Conservation (phyloP, 2,113 vertebrate genomes). For the Cichladusa arquata region DNA sequence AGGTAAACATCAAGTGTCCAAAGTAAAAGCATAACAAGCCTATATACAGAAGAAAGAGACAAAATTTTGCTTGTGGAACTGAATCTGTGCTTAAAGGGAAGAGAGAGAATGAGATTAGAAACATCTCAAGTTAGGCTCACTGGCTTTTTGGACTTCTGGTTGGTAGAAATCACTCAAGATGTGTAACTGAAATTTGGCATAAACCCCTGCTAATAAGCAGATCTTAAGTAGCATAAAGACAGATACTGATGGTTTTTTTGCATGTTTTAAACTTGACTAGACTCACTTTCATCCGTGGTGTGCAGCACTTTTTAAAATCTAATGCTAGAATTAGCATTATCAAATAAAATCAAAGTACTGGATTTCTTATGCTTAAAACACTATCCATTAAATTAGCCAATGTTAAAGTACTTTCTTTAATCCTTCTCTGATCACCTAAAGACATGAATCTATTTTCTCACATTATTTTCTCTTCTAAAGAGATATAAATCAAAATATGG, state of each 20-base stretch:
- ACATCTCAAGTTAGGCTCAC: fast-evolving
- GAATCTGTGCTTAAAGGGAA: not conserved
- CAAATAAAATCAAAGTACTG: not conserved
- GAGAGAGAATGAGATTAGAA: not conserved
- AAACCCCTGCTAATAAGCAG: not conserved
- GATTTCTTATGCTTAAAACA: not conserved
- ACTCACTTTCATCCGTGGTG: not conserved
- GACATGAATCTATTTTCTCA: not conserved
- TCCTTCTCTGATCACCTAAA: not conserved
- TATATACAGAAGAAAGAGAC: not conserved
- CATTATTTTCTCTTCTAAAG: not conserved
- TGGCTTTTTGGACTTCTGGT: not conserved
- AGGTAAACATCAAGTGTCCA: not conserved
- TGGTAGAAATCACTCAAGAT: not conserved
- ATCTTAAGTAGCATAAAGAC: not conserved
- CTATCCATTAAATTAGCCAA: not conserved
- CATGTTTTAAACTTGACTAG: not conserved
- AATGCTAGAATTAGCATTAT: not conserved
- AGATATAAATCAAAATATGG: not conserved
- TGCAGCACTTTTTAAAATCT: not conserved
- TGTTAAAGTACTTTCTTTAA: not conserved
- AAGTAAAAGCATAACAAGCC: not conserved
- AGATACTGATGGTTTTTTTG: not conserved
- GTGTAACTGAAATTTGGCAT: not conserved
- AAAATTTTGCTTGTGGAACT: not conserved